These are phyloP conservation scores for Abramis brama DNA, from an alignment of 2,113 vertebrate genomes.

Conservation along the genomic window DNA sequence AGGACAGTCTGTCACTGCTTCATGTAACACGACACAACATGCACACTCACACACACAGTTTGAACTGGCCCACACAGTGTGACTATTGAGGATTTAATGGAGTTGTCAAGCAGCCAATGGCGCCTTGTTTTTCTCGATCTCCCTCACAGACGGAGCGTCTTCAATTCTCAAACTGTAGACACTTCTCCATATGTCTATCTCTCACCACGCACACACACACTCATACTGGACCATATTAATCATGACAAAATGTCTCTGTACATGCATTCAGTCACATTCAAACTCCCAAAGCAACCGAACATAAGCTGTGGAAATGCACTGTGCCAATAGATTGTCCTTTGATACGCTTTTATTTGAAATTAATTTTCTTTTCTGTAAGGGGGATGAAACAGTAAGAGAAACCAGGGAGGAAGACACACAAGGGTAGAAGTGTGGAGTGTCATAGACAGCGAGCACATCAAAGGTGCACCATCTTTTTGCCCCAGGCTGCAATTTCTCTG, in stretches of 20 bases:
- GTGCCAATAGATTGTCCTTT: neutral
- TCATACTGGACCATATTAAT: conserved; percentile 19
- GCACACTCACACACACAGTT: conserved; percentile 27
- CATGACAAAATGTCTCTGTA: conserved; percentile 29
- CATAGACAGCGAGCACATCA: conserved; percentile 16
- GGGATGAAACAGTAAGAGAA: conserved; percentile 12
- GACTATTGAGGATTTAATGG: conserved; percentile 45
- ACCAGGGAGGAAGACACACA: neutral
- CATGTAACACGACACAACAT: conserved; percentile 20
- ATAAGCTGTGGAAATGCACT: conserved; percentile 17
- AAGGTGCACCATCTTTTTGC: conserved; percentile 28
- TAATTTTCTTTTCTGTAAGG: neutral
- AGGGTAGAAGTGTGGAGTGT: neutral
- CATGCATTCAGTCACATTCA: conserved; percentile 25
- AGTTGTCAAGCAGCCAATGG: conserved; percentile 48
- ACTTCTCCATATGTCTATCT: conserved; percentile 48
- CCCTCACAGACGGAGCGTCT: conserved; percentile 40
- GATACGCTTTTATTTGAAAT: conserved; percentile 13
- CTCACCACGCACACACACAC: conserved; percentile 4
- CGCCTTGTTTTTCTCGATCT: conserved; percentile 30
- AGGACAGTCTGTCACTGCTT: conserved; percentile 30
- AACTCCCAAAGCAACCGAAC: neutral
- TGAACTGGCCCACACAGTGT: conserved; percentile 30
- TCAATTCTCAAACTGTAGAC: conserved; percentile 44
- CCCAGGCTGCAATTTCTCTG: conserved; percentile 22